Evolutionary conservation across 2,888 invertebrate species (phyloP).

Genomic region (Tachina grossa): DNA sequence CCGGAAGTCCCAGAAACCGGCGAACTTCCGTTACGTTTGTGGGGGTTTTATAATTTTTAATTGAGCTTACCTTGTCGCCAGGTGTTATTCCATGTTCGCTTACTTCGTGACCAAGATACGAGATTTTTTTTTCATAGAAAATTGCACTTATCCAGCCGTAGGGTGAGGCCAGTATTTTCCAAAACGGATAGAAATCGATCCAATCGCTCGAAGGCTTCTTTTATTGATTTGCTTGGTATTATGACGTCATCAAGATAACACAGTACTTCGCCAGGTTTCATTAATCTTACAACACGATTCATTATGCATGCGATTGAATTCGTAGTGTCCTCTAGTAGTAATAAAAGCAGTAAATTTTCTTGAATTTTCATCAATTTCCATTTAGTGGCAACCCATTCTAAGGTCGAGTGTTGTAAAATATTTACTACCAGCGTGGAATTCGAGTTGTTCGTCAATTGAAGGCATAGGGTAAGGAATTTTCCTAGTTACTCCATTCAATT

Average conservation of each 20-base stretch:
- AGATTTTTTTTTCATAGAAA: slow-evolving; percentile 23
- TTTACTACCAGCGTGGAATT: slow-evolving; percentile 59
- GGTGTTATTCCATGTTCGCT: background rate
- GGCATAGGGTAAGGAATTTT: slow-evolving; percentile 69
- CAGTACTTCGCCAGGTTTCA: slow-evolving; percentile 54
- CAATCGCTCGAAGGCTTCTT: slow-evolving; percentile 53
- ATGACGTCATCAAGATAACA: background rate
- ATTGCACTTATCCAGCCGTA: slow-evolving; percentile 19
- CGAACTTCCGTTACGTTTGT: slow-evolving; percentile 56
- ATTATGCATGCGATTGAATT: slow-evolving; percentile 64
- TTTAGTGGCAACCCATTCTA: slow-evolving; percentile 66
- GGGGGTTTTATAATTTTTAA: slow-evolving; percentile 41
- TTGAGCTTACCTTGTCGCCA: slow-evolving; percentile 32
- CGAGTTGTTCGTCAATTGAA: slow-evolving; percentile 68
- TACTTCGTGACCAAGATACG: slow-evolving; percentile 21
- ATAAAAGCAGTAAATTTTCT: slow-evolving; percentile 63
- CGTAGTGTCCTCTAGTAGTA: slow-evolving; percentile 61
- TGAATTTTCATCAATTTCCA: slow-evolving; percentile 54
- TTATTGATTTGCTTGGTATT: no score
- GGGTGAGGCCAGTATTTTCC: background rate
- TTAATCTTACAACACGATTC: slow-evolving; percentile 4
- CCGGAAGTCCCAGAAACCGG: slow-evolving; percentile 64
- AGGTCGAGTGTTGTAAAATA: slow-evolving; percentile 63
- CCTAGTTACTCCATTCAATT: slow-evolving; percentile 59
- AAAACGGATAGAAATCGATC: slow-evolving; percentile 50